Base-by-base conservation (phyloP, 2,113 vertebrate species). In the Sapajus apella region DNA sequence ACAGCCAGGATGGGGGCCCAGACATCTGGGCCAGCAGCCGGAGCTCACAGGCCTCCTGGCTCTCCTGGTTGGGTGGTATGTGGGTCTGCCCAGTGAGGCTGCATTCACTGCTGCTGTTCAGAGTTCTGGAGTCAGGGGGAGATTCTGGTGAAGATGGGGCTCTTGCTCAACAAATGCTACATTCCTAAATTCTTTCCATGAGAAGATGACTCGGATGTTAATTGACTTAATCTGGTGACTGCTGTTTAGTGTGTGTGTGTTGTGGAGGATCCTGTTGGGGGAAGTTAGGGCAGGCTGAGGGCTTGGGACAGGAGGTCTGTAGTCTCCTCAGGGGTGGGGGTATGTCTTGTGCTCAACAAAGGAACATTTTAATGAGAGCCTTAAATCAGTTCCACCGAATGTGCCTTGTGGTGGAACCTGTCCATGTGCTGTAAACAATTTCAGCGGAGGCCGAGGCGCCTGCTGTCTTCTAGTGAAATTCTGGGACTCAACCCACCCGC, bases 281-380 rank as follows among this genome's bases (percentile, higher is more conserved):
- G 50, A 43, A 70, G 82, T 93, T 87, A 73, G 87, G 75, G 95
- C 73, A 70, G 56, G 75, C 83, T 21, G 30, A 47, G 23, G 64
- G 47, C n/a, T 92, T 93, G 93, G 84, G 76, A 77, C 66, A 40
- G 76, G 97, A 96, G 85, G 96, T 94, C 96, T 97, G 96, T 96
- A 97, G 75, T 97, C 94, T 96, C 90, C 89, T 95, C 55, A 21
- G 66, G 86, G 89, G 64, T 76, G 85, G 92, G 81, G 93, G 77
- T 82, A 66, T 98, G 95, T 96, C 95, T 97, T 94, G 70, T 80
- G 89, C 87, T 96, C 96, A 80, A 96, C 94, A 98, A 97, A 97
- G 96, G 83, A 93, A 96, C 95, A 93, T 96, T 98, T 98, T 98
- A 98, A 98, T 96, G 97, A 97, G 96, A 93, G 87, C 91, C 79